Conservation (phyloP, 2,797 vertebrate species). For the Hemibagrus guttatus region DNA sequence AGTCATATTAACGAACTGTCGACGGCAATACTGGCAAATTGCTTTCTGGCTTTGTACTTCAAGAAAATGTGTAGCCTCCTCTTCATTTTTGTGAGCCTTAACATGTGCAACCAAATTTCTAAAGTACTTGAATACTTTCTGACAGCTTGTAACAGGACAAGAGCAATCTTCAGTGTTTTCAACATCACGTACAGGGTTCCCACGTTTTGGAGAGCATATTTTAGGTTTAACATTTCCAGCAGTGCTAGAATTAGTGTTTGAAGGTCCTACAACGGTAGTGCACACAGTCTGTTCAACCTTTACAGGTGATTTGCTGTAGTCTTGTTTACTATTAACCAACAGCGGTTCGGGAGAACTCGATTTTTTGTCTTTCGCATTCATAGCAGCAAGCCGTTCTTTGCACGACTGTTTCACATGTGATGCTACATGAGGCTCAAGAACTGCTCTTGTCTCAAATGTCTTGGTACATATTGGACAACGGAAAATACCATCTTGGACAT, state of each 20-base stretch:
- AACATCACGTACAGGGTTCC: conserved; percentile 80
- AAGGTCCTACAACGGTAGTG: conserved; percentile 80
- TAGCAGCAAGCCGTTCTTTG: conserved; percentile 95
- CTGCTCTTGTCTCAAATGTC: conserved; percentile 91
- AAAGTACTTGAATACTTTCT: conserved; percentile 98
- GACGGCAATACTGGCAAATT: conserved; percentile 96
- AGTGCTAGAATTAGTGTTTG: conserved; percentile 75
- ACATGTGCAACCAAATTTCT: conserved; percentile 98
- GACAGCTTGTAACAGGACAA: conserved; percentile 87
- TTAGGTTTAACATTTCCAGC: conserved; percentile 54
- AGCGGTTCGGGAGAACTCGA: conserved; percentile 71
- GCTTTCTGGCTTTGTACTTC: conserved; percentile 99
- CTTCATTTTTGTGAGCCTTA: conserved; percentile 92
- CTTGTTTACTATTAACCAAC: conserved; percentile 33
- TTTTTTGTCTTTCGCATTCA: conserved; percentile 90
- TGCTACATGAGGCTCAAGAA: conserved; percentile 97
- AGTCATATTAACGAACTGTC: conserved; percentile 96
- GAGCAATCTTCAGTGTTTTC: conserved; percentile 87
- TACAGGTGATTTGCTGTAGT: conserved; percentile 64
- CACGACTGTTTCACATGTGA: conserved; percentile 98
- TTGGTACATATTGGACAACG: conserved; percentile 98
- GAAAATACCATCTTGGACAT: conserved; percentile 96
- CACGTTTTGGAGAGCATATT: conserved; percentile 70
- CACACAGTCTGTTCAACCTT: conserved; percentile 80
- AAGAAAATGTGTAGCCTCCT: conserved; percentile 95